phyloP scores from a whole-genome alignment of 2,113 vertebrate species.

The Isurus oxyrinchus region DNA sequence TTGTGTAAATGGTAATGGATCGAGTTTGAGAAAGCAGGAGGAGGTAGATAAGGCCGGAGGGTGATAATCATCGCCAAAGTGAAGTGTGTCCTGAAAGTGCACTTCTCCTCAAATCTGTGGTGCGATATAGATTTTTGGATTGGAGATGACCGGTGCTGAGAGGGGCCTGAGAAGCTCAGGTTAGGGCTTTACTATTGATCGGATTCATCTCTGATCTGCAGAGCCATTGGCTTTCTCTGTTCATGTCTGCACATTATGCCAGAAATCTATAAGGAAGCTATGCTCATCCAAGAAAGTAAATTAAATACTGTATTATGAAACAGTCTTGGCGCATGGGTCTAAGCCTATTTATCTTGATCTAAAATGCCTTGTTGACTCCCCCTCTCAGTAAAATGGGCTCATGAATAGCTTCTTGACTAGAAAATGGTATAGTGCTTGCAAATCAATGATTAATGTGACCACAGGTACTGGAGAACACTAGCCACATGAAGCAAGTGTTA shows the following conservation, averaged over 20 bases:
- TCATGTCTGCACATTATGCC: slow-evolving; percentile 28
- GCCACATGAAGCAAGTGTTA: not conserved
- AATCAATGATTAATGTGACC: slow-evolving; percentile 18
- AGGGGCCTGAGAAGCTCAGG: slow-evolving; percentile 1
- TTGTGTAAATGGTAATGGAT: not conserved
- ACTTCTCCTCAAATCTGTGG: not conserved
- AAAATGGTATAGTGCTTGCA: not conserved
- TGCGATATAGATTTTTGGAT: not conserved
- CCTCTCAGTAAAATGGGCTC: not conserved
- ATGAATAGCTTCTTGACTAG: not conserved
- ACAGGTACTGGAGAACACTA: not conserved
- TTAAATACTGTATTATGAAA: slow-evolving; percentile 37
- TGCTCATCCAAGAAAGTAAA: slow-evolving; percentile 35
- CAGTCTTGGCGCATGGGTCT: not conserved
- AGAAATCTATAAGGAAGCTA: slow-evolving; percentile 36
- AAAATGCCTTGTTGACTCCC: not conserved
- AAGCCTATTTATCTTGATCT: slow-evolving; percentile 31
- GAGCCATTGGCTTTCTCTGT: not conserved
- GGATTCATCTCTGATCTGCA: rapidly evolving
- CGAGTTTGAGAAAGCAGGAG: not conserved
- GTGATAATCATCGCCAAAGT: not conserved
- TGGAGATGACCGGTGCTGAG: not conserved
- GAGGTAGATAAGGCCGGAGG: slow-evolving; percentile 18
- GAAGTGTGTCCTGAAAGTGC: not conserved
- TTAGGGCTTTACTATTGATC: not conserved